Percentiles rank a stretch among this genome's conserved stretches.
Conservation (phyloP, 2,797 vertebrate genomes). For the Mareca penelope region DNA sequence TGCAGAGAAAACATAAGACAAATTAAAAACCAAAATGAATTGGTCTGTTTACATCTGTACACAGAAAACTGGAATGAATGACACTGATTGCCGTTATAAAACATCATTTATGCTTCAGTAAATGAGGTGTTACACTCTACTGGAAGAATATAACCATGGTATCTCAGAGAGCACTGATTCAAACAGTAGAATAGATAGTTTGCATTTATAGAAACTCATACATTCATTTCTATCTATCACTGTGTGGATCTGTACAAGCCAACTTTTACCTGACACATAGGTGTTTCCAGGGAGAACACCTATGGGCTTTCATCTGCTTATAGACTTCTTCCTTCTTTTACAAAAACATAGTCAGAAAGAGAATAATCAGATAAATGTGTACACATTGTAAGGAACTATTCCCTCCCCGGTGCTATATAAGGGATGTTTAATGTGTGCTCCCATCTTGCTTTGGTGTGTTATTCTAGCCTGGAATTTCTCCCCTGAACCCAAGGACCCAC, state of each 20-base stretch:
- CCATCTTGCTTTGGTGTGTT: background rate
- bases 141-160: background rate
- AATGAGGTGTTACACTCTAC: background rate
- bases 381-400: background rate
- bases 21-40: slow-evolving; percentile 18
- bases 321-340: background rate
- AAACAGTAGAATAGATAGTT: background rate
- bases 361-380: background rate
- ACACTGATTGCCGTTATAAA: slow-evolving; percentile 7
- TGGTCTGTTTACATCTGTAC: slow-evolving; percentile 28
- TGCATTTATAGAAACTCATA: background rate
- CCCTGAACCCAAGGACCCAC: background rate
- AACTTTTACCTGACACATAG: background rate
- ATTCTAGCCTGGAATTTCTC: background rate
- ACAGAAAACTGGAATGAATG: background rate
- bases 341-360: background rate
- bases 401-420: background rate
- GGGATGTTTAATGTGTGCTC: background rate
- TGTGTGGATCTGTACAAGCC: background rate
- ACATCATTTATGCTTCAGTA: background rate
- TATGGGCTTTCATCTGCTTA: background rate
- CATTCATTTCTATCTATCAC: background rate
- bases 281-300: background rate
- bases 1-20: background rate
- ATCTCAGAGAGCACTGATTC: background rate